A percentile compares a stretch with the other conserved stretches of the same genome.
Evolutionary conservation across 2,797 vertebrate species (phyloP).

Genomic region (Pangasius macronema): DNA sequence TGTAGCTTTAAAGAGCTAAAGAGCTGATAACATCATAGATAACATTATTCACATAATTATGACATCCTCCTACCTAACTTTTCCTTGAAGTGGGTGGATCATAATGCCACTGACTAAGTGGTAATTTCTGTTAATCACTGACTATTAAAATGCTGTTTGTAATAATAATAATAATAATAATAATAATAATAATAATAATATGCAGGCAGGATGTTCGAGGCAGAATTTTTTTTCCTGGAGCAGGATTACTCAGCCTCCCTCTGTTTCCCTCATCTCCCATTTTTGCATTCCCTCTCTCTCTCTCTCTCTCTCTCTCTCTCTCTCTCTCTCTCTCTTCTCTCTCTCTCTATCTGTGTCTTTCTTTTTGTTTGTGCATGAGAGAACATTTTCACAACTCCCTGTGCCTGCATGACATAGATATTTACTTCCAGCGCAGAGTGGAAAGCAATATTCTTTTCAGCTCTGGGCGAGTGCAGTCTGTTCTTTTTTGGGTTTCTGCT

Average conservation of each 20-base stretch:
- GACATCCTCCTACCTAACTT: not conserved
- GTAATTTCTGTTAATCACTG: not conserved
- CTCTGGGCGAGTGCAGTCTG: conserved; percentile 5
- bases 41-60: not conserved
- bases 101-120: not conserved
- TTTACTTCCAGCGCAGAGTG: conserved; percentile 7
- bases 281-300: conserved; percentile 17
- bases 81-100: not conserved
- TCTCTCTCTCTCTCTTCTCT: conserved; percentile 16
- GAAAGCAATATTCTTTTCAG: conserved; percentile 10
- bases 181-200: not conserved
- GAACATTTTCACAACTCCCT: conserved; percentile 9
- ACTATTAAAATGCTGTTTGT: not conserved
- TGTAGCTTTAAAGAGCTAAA: conserved; percentile 4
- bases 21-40: not conserved
- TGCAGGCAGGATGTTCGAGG: not conserved
- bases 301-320: conserved; percentile 26
- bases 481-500: conserved; percentile 13
- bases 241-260: not conserved
- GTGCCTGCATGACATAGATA: conserved; percentile 14
- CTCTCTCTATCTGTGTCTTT: conserved; percentile 15
- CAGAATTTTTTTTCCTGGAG: not conserved
- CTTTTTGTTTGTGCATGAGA: conserved; percentile 26
- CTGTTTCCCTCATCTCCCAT: not conserved
- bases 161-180: not conserved